These are phyloP conservation scores for Thelaira solivaga DNA, from an alignment of 2,888 invertebrate genomes.

Conservation along the genomic window DNA sequence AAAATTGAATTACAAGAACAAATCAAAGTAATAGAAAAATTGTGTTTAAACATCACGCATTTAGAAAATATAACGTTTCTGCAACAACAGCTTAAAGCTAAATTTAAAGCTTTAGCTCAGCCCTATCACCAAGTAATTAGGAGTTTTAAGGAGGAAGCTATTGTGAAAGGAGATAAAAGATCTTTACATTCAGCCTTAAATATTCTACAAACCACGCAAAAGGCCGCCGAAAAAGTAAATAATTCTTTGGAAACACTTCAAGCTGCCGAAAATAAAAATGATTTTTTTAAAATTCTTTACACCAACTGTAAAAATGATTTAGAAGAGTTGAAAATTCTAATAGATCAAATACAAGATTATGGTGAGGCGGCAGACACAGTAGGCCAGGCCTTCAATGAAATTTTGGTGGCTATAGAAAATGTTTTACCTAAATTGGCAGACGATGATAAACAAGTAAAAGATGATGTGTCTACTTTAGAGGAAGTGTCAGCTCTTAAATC, in stretches of 20 bases:
- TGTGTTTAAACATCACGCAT: slow-evolving; percentile 66
- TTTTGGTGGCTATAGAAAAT: slow-evolving; percentile 72
- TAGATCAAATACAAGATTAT: slow-evolving; percentile 49
- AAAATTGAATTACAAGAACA: slow-evolving; percentile 71
- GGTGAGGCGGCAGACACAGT: slow-evolving; percentile 42
- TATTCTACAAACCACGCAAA: slow-evolving; percentile 32
- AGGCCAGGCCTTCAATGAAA: slow-evolving; percentile 72
- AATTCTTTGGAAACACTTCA: slow-evolving; percentile 13
- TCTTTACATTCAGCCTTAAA: slow-evolving; percentile 26
- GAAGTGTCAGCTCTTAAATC: slow-evolving; percentile 81
- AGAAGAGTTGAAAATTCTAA: slow-evolving; percentile 49
- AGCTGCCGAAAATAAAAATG: slow-evolving; percentile 1
- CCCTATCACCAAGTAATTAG: slow-evolving; percentile 22
- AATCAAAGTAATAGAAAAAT: slow-evolving; percentile 73
- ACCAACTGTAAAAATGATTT: slow-evolving; percentile 33
- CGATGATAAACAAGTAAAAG: slow-evolving; percentile 60
- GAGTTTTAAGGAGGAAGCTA: slow-evolving; percentile 23
- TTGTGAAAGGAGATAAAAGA: slow-evolving; percentile 54
- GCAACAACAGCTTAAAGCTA: slow-evolving; percentile 28
- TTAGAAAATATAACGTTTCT: slow-evolving; percentile 47
- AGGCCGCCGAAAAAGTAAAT: slow-evolving; percentile 35
- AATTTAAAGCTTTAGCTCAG: slow-evolving; percentile 25
- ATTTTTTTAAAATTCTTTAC: slow-evolving; percentile 27
- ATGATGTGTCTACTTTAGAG: slow-evolving; percentile 76
- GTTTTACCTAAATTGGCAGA: slow-evolving; percentile 54